Base-by-base conservation (phyloP, 2,888 invertebrate genomes). In the Aromia moschata region DNA sequence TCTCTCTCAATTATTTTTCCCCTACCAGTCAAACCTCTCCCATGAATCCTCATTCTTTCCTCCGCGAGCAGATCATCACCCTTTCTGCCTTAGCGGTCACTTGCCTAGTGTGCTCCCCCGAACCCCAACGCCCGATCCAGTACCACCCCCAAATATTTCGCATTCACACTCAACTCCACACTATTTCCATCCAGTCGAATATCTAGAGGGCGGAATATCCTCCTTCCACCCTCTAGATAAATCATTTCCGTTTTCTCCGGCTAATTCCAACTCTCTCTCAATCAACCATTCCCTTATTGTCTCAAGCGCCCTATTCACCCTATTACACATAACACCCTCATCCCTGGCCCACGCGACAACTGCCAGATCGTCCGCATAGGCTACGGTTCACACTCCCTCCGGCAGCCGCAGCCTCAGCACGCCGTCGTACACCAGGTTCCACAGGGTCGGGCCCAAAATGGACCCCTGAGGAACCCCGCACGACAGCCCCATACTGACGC, bases 401-500 rank as follows among this genome's bases (percentile, higher is more conserved):
- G 25, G 25, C 7, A 5, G 3, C 25, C 7, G 4, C 4, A 25
- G 25, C 7, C 7, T 7, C 7, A 25, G 11, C 1, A 45, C 25
- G 2, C 10, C 30, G 9, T 45, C 45, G 9, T 45, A 45, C 14
- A 45, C 5, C 12, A 45, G 2, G 16, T 31, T 45, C 30, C 45
- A 45, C 45, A 45, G 20, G 1, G 10, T 7, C 1, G 44, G 25
- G 7, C 44, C 44, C 4, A 44, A 20, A 0, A 18, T 9, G 11
- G 44, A 44, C 3, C 25, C 25, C 11, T 44, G 44, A 18, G 44
- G 25, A 11, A 44, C 44, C 18, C 44, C 14, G 7, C 25, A 25
- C 1, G 44, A 2, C 10, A 44, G 9, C 2, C 5, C 7, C 4
- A 41, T 12, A 5, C n/a, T n/a, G n/a, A n/a, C n/a, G n/a, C n/a